Percentiles rank a stretch among this genome's conserved stretches.
Conservation (phyloP, 2,797 vertebrate genomes). For the Notolabrus celidotus region DNA sequence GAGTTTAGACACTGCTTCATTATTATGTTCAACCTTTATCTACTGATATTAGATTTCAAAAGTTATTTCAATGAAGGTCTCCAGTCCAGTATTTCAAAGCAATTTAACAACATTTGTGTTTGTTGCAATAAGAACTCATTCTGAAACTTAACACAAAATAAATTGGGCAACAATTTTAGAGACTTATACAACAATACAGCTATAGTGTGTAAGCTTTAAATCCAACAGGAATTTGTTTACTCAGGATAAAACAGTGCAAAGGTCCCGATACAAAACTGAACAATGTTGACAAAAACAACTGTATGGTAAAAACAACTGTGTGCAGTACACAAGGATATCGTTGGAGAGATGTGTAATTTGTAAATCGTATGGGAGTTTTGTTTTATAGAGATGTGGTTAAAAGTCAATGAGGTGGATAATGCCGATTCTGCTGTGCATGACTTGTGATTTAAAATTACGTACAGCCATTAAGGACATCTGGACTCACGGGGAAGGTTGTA, state of each 20-base stretch:
- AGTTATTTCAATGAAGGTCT: neutral
- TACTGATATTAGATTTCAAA: no score
- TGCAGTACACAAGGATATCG: neutral
- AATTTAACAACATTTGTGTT: neutral
- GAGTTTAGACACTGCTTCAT: no score
- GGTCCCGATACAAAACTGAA: neutral
- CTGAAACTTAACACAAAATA: neutral
- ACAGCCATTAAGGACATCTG: no score
- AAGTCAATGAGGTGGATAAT: slow-evolving; percentile 15
- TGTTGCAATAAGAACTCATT: neutral
- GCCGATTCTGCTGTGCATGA: neutral
- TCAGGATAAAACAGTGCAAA: slow-evolving; percentile 7
- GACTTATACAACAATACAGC: neutral
- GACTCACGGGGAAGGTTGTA: no score
- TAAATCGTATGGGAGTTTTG: neutral
- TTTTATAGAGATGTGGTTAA: neutral
- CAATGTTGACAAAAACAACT: neutral
- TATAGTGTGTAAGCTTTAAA: neutral
- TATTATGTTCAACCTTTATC: no score
- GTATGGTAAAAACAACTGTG: neutral
- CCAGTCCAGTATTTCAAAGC: neutral
- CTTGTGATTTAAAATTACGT: slow-evolving; percentile 1
- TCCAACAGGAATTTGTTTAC: neutral
- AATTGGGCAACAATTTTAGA: neutral
- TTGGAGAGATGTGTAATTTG: neutral